Evolutionary conservation across 1,140 invertebrate genomes (phyloP).

Genomic region (Zeugodacus cucurbitae): DNA sequence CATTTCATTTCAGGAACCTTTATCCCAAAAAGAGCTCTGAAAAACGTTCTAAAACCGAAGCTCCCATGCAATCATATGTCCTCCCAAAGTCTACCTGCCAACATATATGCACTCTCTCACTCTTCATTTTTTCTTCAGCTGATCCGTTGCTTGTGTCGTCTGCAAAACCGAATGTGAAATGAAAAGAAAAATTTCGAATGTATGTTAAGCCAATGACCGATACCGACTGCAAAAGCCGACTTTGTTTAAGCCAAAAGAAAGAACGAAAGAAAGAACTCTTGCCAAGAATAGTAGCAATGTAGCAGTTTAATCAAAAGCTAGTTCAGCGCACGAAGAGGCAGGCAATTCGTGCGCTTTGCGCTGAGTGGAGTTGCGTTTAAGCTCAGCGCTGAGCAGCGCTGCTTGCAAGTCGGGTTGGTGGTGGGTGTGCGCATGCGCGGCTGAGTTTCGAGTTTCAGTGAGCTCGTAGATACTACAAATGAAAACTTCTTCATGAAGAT

Average conservation of each 20-base stretch:
- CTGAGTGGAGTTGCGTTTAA: not conserved
- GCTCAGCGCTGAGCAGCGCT: not conserved
- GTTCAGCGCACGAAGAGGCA: not conserved
- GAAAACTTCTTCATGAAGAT: not conserved
- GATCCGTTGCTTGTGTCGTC: not conserved
- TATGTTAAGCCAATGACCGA: conserved; percentile 66
- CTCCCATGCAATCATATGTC: too few relatives aligned
- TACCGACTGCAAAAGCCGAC: conserved; percentile 53
- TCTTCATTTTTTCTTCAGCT: not conserved
- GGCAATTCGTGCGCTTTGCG: not conserved
- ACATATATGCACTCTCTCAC: not conserved
- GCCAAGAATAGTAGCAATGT: not conserved
- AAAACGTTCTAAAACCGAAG: too few relatives aligned
- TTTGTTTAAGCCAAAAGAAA: conserved; percentile 14
- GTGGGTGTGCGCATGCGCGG: not conserved
- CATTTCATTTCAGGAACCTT: too few relatives aligned
- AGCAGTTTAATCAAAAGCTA: not conserved
- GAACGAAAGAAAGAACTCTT: too few relatives aligned
- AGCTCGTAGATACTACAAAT: not conserved
- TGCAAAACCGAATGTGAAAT: conserved; percentile 49
- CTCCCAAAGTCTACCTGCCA: too few relatives aligned
- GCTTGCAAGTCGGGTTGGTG: not conserved
- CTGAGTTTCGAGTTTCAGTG: not conserved
- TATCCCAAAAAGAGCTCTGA: too few relatives aligned
- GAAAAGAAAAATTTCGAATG: conserved; percentile 62